Evolutionary conservation across 2,113 vertebrate species (phyloP), one percentile per base, ranked within the genome.

Genomic region (Esox niger): DNA sequence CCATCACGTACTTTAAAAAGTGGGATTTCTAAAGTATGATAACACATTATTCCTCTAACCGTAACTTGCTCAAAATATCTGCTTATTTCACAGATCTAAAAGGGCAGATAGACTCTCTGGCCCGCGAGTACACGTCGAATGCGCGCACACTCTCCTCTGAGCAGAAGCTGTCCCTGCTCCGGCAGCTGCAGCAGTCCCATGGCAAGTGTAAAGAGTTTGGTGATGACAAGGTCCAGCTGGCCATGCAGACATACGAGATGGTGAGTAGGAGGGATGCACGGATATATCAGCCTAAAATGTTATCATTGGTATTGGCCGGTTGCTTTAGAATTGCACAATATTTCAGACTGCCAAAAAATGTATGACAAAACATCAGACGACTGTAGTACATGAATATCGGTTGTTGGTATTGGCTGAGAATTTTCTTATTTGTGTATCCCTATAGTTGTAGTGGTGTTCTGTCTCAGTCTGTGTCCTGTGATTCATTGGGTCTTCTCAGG

Each of bases 191-290:
- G 73, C 93, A 94, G 64, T 93, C 94, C 55, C 95, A 95, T 68
- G 92, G 92, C 57, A 95, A 95, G 59, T 95, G 94, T 88, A 95
- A 95, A 84, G 94, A 95, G 25, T 95, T 94, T 75, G 94, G 94
- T 3, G 94, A 95, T 0, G 94, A 95, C 89, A 95, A 95, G 80
- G 94, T 95, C 55, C 94, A 95, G 84, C 92, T 95, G 73, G 94
- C 94, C 58, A 95, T 95, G 94, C 94, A 95, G 87, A 95, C 94
- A 32, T 95, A 95, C 5, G 94, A 95, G 83, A 95, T 95, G 94
- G 94, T 95, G 88, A 79, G 94, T 79, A 43, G 13, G 38, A 43
- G 13, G 38, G 38, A 43, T n/a, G n/a, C n/a, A n/a, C n/a, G n/a
- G n/a, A n/a, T n/a, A n/a, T n/a, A n/a, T n/a, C n/a, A n/a, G n/a